Base-by-base conservation (phyloP, 2,113 vertebrate species). In the Pipa parva region DNA sequence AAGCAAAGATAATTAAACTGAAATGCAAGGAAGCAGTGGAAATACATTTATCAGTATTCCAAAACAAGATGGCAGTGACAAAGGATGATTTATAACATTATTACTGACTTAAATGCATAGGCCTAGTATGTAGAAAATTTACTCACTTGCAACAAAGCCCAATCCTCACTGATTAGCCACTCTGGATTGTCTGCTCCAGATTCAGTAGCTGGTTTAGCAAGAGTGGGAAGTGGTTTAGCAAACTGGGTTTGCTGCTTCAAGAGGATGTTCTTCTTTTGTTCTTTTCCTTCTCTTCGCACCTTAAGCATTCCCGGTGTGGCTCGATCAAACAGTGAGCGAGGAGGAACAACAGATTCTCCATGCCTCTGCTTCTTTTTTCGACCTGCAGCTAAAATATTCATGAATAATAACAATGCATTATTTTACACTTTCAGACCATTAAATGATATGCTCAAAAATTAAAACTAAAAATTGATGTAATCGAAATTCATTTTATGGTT, bases 141-240 rank as follows among this genome's bases (percentile, higher is more conserved):
- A 5, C 36, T 75, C 60, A 95, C 94, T 92, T 95, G 94, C 59
- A 97, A 84, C 72, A 97, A 84, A 50, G 94, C 93, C 93, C 93
- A 97, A 82, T 97, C 94, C 77, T 97, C 94, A 1, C 92, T 94
- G 73, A 97, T 95, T 68, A 97, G 78, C 94, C 94, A 97, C 78
- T 97, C 93, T 0, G 93, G 93, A 75, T 92, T 94, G 79, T 97
- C 94, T 74, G 90, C 91, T 1, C 93, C 86, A 0, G 85, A 82
- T 63, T 97, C 94, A 64, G 89, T 84, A 31, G 90, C 87, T 10
- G 92, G 91, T 78, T 95, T 95, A 74, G 86, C 90, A 71, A 93
- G 85, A 1, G 94, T 92, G 0, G 93, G 93, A 29, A 94, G 80
- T 2, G 94, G 92, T 71, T 94, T 95, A 72, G 94, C 92, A 61